Evolutionary conservation across 92 coral and sea anemone genomes (phyloP).

Genomic region (Metridium senile): DNA sequence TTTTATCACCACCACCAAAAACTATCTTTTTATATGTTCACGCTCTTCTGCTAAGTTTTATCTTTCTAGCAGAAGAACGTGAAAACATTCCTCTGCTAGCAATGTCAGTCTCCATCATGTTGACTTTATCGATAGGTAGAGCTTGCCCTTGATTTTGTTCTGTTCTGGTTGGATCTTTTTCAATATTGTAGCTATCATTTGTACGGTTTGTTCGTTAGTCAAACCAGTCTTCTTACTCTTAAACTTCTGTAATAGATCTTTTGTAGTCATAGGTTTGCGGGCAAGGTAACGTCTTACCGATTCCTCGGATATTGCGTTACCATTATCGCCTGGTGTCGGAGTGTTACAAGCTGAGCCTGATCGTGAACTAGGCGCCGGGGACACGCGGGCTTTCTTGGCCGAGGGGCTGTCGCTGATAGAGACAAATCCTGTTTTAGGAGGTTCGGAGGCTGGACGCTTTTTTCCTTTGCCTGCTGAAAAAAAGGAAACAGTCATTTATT

Average conservation of each 20-base stretch:
- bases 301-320: conserved; percentile 93
- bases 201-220: conserved; percentile 93
- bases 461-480: conserved; percentile 60
- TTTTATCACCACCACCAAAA: no score
- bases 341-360: conserved; percentile 82
- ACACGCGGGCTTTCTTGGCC: conserved; percentile 77
- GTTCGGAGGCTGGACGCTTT: conserved; percentile 88
- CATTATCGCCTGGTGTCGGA: conserved; percentile 73
- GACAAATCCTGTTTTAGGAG: conserved; percentile 31
- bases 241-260: conserved; percentile 93
- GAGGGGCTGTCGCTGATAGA: conserved; percentile 62
- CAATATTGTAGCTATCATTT: conserved; percentile 85
- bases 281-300: conserved; percentile 93
- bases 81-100: no score
- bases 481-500: not conserved
- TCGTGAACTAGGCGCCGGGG: conserved; percentile 71
- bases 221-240: conserved; percentile 92
- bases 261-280: conserved; percentile 98
- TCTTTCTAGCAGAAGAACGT: no score
- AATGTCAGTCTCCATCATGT: no score
- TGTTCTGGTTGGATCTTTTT: conserved; percentile 88
- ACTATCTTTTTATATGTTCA: no score
- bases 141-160: conserved; percentile 80
- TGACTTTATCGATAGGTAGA: conserved; percentile 83
- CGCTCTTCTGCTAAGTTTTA: no score